Evolutionary conservation across 2,888 invertebrate genomes (phyloP).

Genomic region (Clunio marinus): DNA sequence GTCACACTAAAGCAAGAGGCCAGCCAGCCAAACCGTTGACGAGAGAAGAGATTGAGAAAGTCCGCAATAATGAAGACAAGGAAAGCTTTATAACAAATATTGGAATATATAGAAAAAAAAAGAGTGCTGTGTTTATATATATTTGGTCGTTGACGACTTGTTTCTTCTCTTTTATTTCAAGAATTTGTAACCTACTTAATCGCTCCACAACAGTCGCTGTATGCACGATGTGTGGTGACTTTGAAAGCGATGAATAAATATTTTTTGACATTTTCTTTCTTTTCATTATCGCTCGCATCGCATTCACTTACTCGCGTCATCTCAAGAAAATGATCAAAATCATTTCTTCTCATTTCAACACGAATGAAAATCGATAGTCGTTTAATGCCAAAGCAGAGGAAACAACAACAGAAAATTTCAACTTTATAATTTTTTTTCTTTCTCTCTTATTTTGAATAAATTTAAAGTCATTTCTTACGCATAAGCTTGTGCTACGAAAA

Average conservation of each 20-base stretch:
- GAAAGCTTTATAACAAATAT: slow-evolving; percentile 37
- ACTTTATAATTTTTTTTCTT: too few relatives aligned
- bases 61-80: slow-evolving; percentile 40
- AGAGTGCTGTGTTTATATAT: slow-evolving; percentile 32
- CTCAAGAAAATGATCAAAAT: background rate
- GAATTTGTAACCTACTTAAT: slow-evolving; percentile 40
- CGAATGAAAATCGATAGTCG: background rate
- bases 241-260: background rate
- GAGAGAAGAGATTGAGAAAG: slow-evolving; percentile 40
- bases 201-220: slow-evolving; percentile 7
- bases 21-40: slow-evolving; percentile 10
- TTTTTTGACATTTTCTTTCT: slow-evolving; percentile 7
- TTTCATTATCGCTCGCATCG: too few relatives aligned
- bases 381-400: too few relatives aligned
- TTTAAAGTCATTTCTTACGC: background rate
- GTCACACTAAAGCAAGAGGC: slow-evolving; percentile 7
- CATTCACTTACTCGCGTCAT: background rate
- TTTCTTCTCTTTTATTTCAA: slow-evolving; percentile 35
- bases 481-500: background rate
- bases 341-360: too few relatives aligned
- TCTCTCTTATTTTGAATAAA: background rate
- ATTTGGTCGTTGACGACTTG: slow-evolving; percentile 37
- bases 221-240: slow-evolving; percentile 17
- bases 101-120: slow-evolving; percentile 28
- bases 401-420: background rate